These are phyloP conservation scores for Lophius americanus DNA, from an alignment of 2,797 vertebrate genomes.

Conservation along the genomic window DNA sequence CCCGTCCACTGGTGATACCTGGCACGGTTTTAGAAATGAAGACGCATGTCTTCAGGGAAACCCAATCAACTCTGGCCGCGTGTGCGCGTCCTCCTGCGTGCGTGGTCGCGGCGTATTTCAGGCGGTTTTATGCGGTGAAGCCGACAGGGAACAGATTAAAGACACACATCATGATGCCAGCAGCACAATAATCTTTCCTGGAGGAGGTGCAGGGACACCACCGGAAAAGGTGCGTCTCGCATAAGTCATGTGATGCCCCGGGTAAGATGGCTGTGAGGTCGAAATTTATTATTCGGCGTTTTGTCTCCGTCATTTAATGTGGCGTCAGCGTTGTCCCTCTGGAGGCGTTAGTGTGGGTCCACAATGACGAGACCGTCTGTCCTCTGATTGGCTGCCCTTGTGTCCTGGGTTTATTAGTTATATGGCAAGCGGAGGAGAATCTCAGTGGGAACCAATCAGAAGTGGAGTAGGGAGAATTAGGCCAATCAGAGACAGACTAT, in stretches of 20 bases:
- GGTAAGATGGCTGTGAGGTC: neutral
- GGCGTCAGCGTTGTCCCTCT: neutral
- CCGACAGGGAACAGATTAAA: conserved; percentile 24
- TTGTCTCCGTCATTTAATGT: neutral
- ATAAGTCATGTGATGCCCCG: neutral
- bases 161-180: conserved; percentile 17
- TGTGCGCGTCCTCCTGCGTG: conserved; percentile 14
- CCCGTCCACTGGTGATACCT: conserved; percentile 46
- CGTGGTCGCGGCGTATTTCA: conserved; percentile 22
- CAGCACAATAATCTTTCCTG: conserved; percentile 2
- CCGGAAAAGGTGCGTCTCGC: neutral
- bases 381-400: too few species aligned
- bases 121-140: conserved; percentile 25
- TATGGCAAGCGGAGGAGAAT: too few species aligned
- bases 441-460: too few species aligned
- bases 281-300: neutral
- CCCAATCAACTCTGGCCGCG: conserved; percentile 18
- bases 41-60: conserved; percentile 63
- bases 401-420: too few species aligned
- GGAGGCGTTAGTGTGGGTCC: neutral
- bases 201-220: conserved; percentile 17
- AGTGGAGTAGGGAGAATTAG: too few species aligned
- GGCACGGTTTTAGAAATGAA: conserved; percentile 60
- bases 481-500: too few species aligned
- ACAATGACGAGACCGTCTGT: too few species aligned